Base-by-base conservation (phyloP, 2,888 invertebrate species). In the Omphaloscelis lunosa region DNA sequence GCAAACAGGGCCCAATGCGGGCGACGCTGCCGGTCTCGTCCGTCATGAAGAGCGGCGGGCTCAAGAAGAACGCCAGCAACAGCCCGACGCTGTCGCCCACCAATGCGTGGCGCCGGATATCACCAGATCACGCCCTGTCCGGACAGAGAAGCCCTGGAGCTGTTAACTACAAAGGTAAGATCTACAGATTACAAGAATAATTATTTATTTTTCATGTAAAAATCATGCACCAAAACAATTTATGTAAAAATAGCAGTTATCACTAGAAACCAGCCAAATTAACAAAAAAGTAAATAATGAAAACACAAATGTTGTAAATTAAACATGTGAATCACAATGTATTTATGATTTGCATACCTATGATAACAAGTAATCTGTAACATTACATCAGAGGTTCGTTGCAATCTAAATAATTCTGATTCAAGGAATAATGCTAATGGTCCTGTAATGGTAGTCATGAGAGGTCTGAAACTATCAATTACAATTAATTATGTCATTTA, bases 21-120 rank as follows among this genome's bases (percentile, higher is more conserved):
- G 98, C 98, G 78, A 98, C 98, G 80, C 96, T 98, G 92, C 98
- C 98, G 88, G 98, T 98, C 91, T 97, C 98, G 75, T 98, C 98
- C 79, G 97, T 98, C 84, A 97, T 98, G 93, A 97, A 98, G 91
- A 97, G 97, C 91, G 97, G 97, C 81, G 97, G 97, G 70, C 94
- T 97, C 75, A 97, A 97, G 92, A 97, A 97, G 91, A 97, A 96
- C 88, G 97, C 97, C 82, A 97, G 97, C 89, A 97, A 97, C 91
- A 98, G 98, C 89, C 98, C 98, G 39, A 97, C 97, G 48, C 95
- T 97, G 79, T 98, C 98, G 58, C 98, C 98, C 63, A 97, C 98
- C 23, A 97, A 97, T 90, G 95, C 97, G 86, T 98, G 98, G 97
- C 97, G 97, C 89, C 97, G 98, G 90, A 97, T 97, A 94, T 98